Evolutionary conservation across 2,113 vertebrate genomes (phyloP).

Genomic region (Romanogobio albipinnatus): DNA sequence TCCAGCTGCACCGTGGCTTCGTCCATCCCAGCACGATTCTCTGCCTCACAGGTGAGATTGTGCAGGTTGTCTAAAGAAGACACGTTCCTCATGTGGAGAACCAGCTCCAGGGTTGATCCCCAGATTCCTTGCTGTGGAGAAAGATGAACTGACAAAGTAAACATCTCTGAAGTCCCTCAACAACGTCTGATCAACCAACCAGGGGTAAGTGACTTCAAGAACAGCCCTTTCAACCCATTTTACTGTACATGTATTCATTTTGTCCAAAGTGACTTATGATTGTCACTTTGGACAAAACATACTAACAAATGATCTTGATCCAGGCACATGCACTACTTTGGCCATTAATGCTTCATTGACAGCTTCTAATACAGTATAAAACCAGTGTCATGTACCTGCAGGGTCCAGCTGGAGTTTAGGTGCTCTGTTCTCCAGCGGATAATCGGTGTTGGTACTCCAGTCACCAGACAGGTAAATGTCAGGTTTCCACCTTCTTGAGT

Average conservation of each 20-base stretch:
- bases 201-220: background rate
- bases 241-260: background rate
- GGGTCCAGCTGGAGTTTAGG: constrained; percentile 63
- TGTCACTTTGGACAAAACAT: no score
- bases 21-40: constrained; percentile 78
- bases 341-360: background rate
- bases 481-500: constrained; percentile 75
- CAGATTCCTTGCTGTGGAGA: constrained; percentile 63
- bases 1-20: constrained; percentile 75
- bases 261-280: background rate
- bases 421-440: constrained; percentile 71
- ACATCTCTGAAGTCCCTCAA: background rate
- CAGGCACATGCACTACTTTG: background rate
- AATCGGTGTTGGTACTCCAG: constrained; percentile 70
- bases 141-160: background rate
- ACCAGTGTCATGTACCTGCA: constrained; percentile 64
- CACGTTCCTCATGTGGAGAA: constrained; percentile 70
- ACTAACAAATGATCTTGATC: background rate
- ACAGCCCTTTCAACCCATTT: background rate
- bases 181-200: no score
- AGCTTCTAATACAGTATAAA: background rate
- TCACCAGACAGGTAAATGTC: constrained; percentile 76
- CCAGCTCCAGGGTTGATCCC: constrained; percentile 65
- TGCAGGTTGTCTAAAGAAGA: constrained; percentile 76
- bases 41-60: constrained; percentile 79